Percentiles rank a stretch among this genome's conserved stretches.
phyloP scores from a whole-genome alignment of 2,888 invertebrate genomes.

The Hecatera dysodea region DNA sequence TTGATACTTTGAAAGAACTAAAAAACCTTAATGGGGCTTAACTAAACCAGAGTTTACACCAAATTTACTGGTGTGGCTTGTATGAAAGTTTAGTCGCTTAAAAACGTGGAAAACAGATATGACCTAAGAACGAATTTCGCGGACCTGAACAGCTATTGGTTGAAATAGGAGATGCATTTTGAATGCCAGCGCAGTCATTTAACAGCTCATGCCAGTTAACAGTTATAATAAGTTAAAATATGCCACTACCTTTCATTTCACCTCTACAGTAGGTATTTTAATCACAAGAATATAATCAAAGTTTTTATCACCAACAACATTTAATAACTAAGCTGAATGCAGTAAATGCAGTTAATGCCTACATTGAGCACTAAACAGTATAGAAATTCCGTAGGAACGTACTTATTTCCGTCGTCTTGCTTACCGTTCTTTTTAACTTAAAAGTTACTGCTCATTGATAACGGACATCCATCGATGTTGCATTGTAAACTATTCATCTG shows the following conservation, averaged over 20 bases:
- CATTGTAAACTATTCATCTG: neutral
- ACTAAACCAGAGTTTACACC: neutral
- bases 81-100: neutral
- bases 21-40: neutral
- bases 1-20: neutral
- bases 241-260: neutral
- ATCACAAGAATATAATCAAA: conserved; percentile 13
- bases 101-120: neutral
- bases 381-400: neutral
- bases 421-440: neutral
- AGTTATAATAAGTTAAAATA: too few relatives aligned
- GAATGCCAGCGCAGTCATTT: neutral
- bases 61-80: neutral
- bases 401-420: neutral
- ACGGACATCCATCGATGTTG: neutral
- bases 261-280: conserved; percentile 2
- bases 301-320: conserved; percentile 16
- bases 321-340: conserved; percentile 11
- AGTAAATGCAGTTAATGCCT: conserved; percentile 9
- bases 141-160: neutral
- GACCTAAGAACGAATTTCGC: neutral
- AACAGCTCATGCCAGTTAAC: neutral
- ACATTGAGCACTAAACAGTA: neutral
- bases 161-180: neutral
- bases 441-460: neutral